Evolutionary conservation across 2,797 vertebrate genomes (phyloP).

Genomic region (Centroberyx gerrardi): DNA sequence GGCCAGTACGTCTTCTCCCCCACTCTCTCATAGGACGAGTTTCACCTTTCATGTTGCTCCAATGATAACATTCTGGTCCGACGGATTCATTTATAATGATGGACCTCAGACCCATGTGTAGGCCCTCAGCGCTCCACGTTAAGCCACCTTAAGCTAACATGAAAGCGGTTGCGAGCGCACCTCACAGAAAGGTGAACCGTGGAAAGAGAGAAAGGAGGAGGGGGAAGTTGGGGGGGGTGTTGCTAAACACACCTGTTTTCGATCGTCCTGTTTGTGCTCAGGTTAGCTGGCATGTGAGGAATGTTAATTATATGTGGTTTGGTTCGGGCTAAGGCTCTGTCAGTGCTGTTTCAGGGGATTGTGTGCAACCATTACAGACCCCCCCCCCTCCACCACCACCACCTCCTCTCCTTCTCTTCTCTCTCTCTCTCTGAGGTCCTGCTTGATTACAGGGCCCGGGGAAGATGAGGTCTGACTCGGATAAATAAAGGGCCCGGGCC

Average conservation of each 20-base stretch:
- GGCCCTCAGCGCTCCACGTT: neutral
- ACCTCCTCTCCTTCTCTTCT: constrained; percentile 24
- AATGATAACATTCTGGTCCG: constrained; percentile 7
- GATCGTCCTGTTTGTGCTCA: constrained; percentile 80
- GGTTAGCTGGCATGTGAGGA: constrained; percentile 84
- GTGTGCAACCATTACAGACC: constrained; percentile 51
- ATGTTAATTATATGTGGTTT: constrained; percentile 87
- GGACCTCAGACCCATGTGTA: neutral
- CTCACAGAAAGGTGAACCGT: constrained; percentile 50
- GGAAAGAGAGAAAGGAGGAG: constrained; percentile 27
- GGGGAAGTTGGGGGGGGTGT: constrained; percentile 21
- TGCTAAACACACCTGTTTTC: constrained; percentile 84
- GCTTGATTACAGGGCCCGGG: constrained; percentile 74
- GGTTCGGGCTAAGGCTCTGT: constrained; percentile 70
- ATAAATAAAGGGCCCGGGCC: constrained; percentile 74
- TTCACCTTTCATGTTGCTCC: constrained; percentile 20
- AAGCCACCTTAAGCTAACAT: constrained; percentile 22
- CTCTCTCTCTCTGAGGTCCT: constrained; percentile 47
- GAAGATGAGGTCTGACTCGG: constrained; percentile 66
- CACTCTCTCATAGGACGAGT: neutral
- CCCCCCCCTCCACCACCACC: constrained; percentile 14
- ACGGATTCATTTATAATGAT: neutral
- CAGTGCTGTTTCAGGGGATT: constrained; percentile 56
- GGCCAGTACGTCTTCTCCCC: constrained; percentile 21
- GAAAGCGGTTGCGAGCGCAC: constrained; percentile 23